Base-by-base conservation (phyloP, 2,797 vertebrate species). In the Mus minutoides region DNA sequence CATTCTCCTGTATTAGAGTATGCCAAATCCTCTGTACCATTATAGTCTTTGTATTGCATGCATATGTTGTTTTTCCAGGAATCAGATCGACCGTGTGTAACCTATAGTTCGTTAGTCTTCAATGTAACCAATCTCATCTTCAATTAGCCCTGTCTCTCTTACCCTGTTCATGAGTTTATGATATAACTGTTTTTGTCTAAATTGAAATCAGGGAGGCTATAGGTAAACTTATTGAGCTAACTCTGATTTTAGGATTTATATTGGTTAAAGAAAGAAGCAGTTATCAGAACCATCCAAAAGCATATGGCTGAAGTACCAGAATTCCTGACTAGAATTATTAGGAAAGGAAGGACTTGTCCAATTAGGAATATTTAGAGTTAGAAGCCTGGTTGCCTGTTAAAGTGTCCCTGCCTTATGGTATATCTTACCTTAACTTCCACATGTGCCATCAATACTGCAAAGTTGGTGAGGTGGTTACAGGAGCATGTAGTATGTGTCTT, bases 391-490 rank as follows among this genome's bases (percentile, higher is more conserved):
- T 56, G 11, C 16, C 24, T n/a, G 9, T 31, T 82, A 58, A 64
- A 52, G 17, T 0, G 34, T 16, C 54, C 93, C 46, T 60, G 31
- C 76, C 67, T 17, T 40, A 46, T 0, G n/a, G 5, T 2, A 29
- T 71, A 21, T 43, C 98, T 98, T 99, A 99, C 99, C 99, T 99
- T 99, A 80, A 99, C 99, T 84, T 99, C 99, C 97, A 99, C 99
- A 0, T 99, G 99, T 46, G 99, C 99, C 99, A 99, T 99, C 64
- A 99, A 98, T 62, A 99, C 99, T 0, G 99, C 99, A 80, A 99
- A 99, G 97, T 99, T 99, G 97, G 99, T 99, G 14, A 99, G 99
- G 92, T 99, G 99, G 79, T 99, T 99, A 96, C 99, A 99, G 95
- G 99, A 99, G 97, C 99, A 99, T 0, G 99, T 99, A 94, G 99